These are phyloP conservation scores for Leucophora obtusa DNA, from an alignment of 2,888 invertebrate species.

Conservation along the genomic window DNA sequence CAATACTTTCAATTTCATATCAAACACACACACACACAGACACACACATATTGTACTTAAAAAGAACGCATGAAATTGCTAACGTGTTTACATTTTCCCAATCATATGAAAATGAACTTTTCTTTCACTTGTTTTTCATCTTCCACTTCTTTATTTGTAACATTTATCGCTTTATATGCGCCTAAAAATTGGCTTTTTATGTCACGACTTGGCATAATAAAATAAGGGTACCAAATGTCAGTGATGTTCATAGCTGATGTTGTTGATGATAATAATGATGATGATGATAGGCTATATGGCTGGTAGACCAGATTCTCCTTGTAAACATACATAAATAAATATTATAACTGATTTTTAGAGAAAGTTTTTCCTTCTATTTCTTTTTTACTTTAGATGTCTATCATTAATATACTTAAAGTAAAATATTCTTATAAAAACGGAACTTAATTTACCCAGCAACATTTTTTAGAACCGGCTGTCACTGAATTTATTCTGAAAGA, in stretches of 20 bases:
- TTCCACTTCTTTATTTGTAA: constrained; percentile 9
- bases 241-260: constrained; percentile 18
- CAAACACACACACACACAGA: no score
- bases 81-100: constrained; percentile 47
- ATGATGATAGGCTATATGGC: constrained; percentile 1
- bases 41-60: background rate
- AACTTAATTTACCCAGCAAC: no score
- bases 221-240: constrained; percentile 45
- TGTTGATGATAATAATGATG: constrained; percentile 6
- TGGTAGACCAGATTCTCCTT: constrained; percentile 22
- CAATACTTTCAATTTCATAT: no score
- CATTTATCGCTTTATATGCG: constrained; percentile 47
- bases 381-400: constrained; percentile 15
- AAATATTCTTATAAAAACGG: background rate
- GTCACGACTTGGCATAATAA: constrained; percentile 49
- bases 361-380: background rate
- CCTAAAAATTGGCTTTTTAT: constrained; percentile 53
- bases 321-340: background rate
- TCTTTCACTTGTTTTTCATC: constrained; percentile 2
- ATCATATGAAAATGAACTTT: constrained; percentile 26
- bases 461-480: no score
- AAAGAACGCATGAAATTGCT: constrained; percentile 42
- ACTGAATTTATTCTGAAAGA: no score
- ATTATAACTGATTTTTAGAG: constrained; percentile 25
- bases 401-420: constrained; percentile 5